Conservation (phyloP, 2,797 vertebrate species). For the Falco peregrinus region DNA sequence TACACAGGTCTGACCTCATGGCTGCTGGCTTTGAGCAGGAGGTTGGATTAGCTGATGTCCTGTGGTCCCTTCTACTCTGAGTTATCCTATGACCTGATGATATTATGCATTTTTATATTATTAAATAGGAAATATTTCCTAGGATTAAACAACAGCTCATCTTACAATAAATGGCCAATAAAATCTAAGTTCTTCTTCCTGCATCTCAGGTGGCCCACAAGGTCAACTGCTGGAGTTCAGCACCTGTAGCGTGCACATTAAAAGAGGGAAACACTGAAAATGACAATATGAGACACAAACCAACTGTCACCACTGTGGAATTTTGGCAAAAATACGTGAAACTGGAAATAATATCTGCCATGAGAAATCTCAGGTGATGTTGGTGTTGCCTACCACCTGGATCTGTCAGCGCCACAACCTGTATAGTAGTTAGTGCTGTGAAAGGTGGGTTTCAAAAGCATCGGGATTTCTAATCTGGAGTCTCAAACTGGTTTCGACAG, state of each 20-base stretch:
- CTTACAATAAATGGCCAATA: background rate
- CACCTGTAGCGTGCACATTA: background rate
- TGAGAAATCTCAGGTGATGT: background rate
- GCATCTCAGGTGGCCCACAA: background rate
- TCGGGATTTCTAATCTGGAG: background rate
- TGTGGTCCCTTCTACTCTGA: background rate
- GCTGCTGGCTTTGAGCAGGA: background rate
- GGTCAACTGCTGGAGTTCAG: background rate
- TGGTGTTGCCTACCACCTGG: background rate
- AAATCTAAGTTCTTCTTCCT: background rate
- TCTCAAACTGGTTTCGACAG: background rate
- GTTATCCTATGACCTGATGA: too few relatives aligned
- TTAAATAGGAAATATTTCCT: background rate
- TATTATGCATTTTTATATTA: background rate
- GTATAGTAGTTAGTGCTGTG: background rate
- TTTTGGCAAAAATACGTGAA: background rate
- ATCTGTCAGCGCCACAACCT: too few relatives aligned
- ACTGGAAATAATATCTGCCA: background rate
- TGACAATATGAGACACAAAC: background rate
- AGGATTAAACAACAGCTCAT: background rate
- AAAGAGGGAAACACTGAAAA: background rate
- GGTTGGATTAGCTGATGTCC: background rate
- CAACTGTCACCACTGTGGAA: background rate
- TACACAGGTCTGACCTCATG: background rate
- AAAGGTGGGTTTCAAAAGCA: background rate